These are phyloP conservation scores for Mormoops blainvillei DNA, from an alignment of 2,113 vertebrate species.

Conservation along the genomic window DNA sequence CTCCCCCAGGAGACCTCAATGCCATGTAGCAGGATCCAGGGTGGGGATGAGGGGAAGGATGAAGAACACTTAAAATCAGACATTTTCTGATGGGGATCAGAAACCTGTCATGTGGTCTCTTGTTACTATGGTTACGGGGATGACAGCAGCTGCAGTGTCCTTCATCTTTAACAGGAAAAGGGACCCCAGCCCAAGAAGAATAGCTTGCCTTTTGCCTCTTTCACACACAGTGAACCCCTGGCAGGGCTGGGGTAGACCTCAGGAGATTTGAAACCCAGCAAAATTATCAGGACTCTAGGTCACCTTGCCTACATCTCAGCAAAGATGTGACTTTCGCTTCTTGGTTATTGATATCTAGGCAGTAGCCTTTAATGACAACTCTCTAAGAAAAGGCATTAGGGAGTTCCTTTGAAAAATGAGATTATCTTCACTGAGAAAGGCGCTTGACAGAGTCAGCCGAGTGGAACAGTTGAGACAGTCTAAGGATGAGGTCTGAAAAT, in stretches of 20 bases:
- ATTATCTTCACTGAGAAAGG: background rate
- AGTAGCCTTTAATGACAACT: background rate
- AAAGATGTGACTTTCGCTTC: background rate
- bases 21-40: background rate
- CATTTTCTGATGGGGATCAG: slow-evolving; percentile 22
- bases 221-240: background rate
- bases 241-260: background rate
- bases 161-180: slow-evolving; percentile 6
- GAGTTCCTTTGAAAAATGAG: slow-evolving; percentile 17
- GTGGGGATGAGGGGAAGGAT: background rate
- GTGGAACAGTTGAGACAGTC: background rate
- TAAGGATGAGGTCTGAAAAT: background rate
- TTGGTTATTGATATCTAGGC: background rate
- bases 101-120: slow-evolving; percentile 24
- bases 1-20: background rate
- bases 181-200: slow-evolving; percentile 16
- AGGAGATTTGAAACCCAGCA: background rate
- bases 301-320: background rate
- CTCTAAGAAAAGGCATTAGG: background rate
- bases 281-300: background rate
- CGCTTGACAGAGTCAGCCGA: background rate
- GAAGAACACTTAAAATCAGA: background rate
- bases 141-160: background rate
- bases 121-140: slow-evolving; percentile 62
- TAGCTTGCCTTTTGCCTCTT: background rate